Percentiles rank a stretch among this genome's conserved stretches.
These are phyloP conservation scores for Odontamblyopus lacepedii DNA, from an alignment of 2,797 vertebrate genomes.

Conservation along the genomic window DNA sequence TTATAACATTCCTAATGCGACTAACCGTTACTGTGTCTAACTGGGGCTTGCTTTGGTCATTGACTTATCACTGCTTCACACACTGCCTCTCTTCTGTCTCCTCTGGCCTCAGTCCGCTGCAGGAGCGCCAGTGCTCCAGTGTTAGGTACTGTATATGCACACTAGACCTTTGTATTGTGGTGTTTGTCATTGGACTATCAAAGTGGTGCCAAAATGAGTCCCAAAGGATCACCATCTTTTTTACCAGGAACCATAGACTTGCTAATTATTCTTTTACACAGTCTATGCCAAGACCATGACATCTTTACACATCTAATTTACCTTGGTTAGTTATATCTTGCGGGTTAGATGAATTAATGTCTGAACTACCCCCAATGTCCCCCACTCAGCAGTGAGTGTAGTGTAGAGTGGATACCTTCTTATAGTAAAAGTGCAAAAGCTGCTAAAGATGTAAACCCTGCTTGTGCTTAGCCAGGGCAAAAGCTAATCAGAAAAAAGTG, in stretches of 20 bases:
- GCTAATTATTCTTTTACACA: not conserved
- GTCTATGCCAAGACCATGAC: not conserved
- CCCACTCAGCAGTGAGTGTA: slow-evolving; percentile 23
- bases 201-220: not conserved
- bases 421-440: not conserved
- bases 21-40: not conserved
- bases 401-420: slow-evolving; percentile 19
- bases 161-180: slow-evolving; percentile 9
- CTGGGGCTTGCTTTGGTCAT: not conserved
- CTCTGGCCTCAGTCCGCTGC: slow-evolving; percentile 87
- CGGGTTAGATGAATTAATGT: not conserved
- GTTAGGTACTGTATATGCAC: slow-evolving; percentile 88
- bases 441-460: slow-evolving; percentile 10
- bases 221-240: not conserved
- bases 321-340: not conserved
- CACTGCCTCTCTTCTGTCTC: slow-evolving; percentile 35
- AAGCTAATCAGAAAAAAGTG: slow-evolving; percentile 23
- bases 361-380: slow-evolving; percentile 5
- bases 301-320: not conserved
- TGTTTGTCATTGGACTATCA: not conserved
- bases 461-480: slow-evolving; percentile 20
- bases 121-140: slow-evolving; percentile 94
- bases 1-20: not conserved
- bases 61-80: slow-evolving; percentile 25
- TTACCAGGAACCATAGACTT: not conserved